Percentiles rank a stretch among this genome's conserved stretches.
Conservation (phyloP, 2,113 vertebrate species). For the Arenaria interpres region DNA sequence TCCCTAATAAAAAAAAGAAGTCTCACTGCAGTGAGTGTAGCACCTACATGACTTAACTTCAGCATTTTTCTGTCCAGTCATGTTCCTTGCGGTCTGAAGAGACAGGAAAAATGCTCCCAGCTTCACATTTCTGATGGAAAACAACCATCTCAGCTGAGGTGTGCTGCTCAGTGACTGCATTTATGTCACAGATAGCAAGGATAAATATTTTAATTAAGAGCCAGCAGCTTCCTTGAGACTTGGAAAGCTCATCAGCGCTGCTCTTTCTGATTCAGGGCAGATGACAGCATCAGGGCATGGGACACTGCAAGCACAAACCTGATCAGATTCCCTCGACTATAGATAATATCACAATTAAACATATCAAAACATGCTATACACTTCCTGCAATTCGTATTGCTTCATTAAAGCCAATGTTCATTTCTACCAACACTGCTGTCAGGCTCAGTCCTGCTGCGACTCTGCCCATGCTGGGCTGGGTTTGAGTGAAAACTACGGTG, state of each 20-base stretch:
- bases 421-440: background rate
- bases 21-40: background rate
- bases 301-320: background rate
- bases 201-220: background rate
- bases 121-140: background rate
- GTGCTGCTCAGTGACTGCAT: background rate
- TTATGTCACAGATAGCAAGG: background rate
- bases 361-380: background rate
- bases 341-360: background rate
- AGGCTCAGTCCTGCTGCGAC: fast-evolving
- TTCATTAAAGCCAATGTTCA: background rate
- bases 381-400: background rate
- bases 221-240: background rate
- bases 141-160: background rate
- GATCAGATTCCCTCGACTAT: background rate
- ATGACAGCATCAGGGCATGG: background rate
- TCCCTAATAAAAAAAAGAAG: background rate
- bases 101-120: background rate
- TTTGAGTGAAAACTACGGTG: background rate
- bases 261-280: background rate
- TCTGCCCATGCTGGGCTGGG: background rate
- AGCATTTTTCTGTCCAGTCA: background rate
- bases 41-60: background rate
- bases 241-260: background rate
- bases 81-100: background rate